Base-by-base conservation (phyloP, 2,888 invertebrate genomes). In the Falcaria lacertinaria region DNA sequence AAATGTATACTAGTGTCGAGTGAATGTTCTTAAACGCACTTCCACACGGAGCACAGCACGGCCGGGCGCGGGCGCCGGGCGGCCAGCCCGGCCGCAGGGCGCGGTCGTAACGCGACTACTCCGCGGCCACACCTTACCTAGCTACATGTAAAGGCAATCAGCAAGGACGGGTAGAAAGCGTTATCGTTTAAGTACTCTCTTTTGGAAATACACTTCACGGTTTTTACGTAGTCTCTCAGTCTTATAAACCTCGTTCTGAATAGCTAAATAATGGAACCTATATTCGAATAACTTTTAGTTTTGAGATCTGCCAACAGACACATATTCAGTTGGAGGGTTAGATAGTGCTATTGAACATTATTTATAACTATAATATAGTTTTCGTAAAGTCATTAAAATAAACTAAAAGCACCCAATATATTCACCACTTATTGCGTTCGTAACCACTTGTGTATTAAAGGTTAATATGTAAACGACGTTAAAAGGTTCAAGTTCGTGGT, bases 131-230 rank as follows among this genome's bases (percentile, higher is more conserved):
- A 28, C 70, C 75, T 78, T 78, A 84, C 77, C 80, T 86, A 85
- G 76, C 82, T 84, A 85, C 79, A 78, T 79, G 86, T 83, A 83
- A 86, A 87, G 87, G 87, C 88, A 84, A 87, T 86, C 85, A 84
- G 83, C 78, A 80, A 88, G 88, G 88, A 88, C 88, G 88, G 88
- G 88, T 84, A 80, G 79, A 85, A 86, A 88, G 87, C 86, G 80
- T 82, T 80, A 74, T 81, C 71, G 76, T 83, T 78, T 77, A 64
- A 55, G 58, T 68, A 79, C 81, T 81, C 80, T 74, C 80, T 76
- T 78, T 76, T 78, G 83, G 78, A 81, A 80, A 80, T 78, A 79
- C 74, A 80, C 78, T 80, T 86, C 78, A 76, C 73, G 80, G 79
- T 76, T 75, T 69, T 82, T 86, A 85, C 85, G 82, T 86, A 82